phyloP scores from a whole-genome alignment of 2,888 invertebrate genomes.

The Melanchra persicariae region DNA sequence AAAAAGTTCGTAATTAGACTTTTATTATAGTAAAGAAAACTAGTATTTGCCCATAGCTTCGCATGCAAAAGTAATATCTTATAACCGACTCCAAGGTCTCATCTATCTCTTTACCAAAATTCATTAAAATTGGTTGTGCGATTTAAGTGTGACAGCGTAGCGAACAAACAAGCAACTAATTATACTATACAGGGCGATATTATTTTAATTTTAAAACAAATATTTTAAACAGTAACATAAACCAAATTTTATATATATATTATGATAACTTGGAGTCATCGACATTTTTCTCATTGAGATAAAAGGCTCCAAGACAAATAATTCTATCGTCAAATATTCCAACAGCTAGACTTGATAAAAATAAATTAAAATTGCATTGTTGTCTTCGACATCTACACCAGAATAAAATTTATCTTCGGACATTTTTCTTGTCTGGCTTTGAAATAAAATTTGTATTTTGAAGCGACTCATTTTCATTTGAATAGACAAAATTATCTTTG shows the following conservation, averaged over 20 bases:
- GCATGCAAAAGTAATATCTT: too few relatives aligned
- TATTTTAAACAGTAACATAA: too few relatives aligned
- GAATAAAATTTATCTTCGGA: not conserved
- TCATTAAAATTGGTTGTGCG: too few relatives aligned
- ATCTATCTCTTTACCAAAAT: too few relatives aligned
- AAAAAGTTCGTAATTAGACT: not conserved
- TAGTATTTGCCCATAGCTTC: too few relatives aligned
- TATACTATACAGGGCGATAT: too few relatives aligned
- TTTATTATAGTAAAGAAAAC: not conserved
- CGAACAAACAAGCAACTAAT: too few relatives aligned
- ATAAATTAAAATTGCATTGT: slow-evolving; percentile 31
- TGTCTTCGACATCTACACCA: slow-evolving; percentile 4
- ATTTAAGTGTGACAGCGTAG: too few relatives aligned
- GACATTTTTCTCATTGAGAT: slow-evolving; percentile 44
- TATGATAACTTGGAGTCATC: slow-evolving; percentile 53
- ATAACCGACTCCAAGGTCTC: too few relatives aligned
- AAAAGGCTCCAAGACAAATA: slow-evolving; percentile 31
- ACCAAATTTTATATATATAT: too few relatives aligned
- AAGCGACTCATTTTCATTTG: slow-evolving; percentile 4
- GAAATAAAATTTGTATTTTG: slow-evolving; percentile 9
- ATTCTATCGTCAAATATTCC: slow-evolving; percentile 27
- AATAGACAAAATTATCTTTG: slow-evolving; percentile 7
- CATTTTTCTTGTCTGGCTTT: not conserved
- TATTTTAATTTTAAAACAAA: too few relatives aligned
- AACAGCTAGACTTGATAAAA: slow-evolving; percentile 12